Percentiles rank a stretch among this genome's conserved stretches.
phyloP scores from a whole-genome alignment of 2,888 invertebrate genomes.

The Eupithecia abbreviata region DNA sequence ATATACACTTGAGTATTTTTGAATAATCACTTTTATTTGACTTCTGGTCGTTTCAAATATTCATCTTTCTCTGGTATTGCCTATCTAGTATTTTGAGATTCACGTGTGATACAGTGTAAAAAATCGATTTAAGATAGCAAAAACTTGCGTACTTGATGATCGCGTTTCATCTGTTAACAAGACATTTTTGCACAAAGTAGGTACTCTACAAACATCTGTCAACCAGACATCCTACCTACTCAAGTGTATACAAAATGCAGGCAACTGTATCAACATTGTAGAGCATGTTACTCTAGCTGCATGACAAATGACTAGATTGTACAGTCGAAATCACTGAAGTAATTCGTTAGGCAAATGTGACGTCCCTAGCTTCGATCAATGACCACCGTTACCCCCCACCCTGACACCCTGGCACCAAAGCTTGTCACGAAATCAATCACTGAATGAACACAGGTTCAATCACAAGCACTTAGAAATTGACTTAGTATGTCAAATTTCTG shows the following conservation, averaged over 20 bases:
- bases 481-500: constrained; percentile 49
- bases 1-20: background rate
- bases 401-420: constrained; percentile 70
- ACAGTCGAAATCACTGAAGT: constrained; percentile 77
- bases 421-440: constrained; percentile 63
- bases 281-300: constrained; percentile 39
- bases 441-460: constrained; percentile 57
- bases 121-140: background rate
- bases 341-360: constrained; percentile 80
- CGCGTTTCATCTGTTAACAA: background rate
- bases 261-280: constrained; percentile 4
- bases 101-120: background rate
- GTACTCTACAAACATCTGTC: too few species aligned
- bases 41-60: background rate
- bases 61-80: background rate
- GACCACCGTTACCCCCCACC: constrained; percentile 69
- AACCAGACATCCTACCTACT: too few species aligned
- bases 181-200: background rate
- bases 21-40: background rate
- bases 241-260: constrained; percentile 1
- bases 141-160: background rate
- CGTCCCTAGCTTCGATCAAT: constrained; percentile 79
- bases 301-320: constrained; percentile 60
- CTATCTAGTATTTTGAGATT: background rate
- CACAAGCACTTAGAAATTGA: constrained; percentile 61